These are phyloP conservation scores for Emydocephalus ijimae DNA, from an alignment of 2,113 vertebrate species.

Conservation along the genomic window DNA sequence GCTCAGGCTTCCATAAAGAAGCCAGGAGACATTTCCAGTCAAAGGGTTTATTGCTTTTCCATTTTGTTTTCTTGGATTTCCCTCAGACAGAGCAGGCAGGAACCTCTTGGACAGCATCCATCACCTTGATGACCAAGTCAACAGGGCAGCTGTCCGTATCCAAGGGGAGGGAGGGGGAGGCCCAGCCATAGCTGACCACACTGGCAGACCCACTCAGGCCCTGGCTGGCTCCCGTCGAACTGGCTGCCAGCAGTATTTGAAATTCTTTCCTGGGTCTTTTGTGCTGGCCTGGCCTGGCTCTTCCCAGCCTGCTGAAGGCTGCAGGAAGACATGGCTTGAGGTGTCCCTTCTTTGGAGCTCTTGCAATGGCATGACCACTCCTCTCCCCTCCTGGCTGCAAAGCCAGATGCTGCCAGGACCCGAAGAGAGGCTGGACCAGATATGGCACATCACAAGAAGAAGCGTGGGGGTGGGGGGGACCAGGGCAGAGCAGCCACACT, in stretches of 20 bases:
- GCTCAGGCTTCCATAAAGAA: conserved; percentile 14
- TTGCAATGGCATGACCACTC: not conserved
- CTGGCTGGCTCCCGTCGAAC: conserved; percentile 24
- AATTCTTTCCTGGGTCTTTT: not conserved
- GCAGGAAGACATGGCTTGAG: not conserved
- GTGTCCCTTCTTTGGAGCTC: not conserved
- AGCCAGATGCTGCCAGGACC: not conserved
- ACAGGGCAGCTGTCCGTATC: conserved; percentile 58
- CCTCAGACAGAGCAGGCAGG: conserved; percentile 51
- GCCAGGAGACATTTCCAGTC: conserved; percentile 6
- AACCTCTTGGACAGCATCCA: conserved; percentile 33
- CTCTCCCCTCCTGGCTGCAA: not conserved
- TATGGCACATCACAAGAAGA: not conserved
- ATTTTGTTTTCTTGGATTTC: conserved; percentile 50
- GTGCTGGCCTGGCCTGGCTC: not conserved
- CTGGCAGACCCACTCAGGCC: not conserved
- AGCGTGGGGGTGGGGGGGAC: not conserved
- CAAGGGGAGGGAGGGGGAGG: conserved; percentile 12
- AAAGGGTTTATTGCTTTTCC: conserved; percentile 38
- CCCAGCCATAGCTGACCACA: not conserved
- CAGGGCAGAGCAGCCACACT: not conserved
- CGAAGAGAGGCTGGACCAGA: not conserved
- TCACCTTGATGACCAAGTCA: conserved; percentile 52
- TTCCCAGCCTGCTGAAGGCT: not conserved
- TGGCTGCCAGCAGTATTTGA: not conserved